These are phyloP conservation scores for Neelides folsomi DNA, from an alignment of 2,888 invertebrate genomes.

Conservation along the genomic window DNA sequence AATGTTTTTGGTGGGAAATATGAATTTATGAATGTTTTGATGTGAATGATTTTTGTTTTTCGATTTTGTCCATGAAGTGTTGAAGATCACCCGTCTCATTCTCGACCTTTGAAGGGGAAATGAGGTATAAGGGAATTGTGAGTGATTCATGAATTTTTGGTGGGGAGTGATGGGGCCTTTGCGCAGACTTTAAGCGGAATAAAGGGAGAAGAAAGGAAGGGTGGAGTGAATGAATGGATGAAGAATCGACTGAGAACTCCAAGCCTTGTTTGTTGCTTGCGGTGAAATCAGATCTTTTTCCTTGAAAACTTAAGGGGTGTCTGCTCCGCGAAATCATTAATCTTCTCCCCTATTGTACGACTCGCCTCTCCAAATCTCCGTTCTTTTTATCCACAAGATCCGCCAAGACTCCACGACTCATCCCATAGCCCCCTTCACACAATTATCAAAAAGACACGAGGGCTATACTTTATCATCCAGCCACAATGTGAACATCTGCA, in stretches of 20 bases:
- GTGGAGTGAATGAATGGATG: slow-evolving; percentile 16
- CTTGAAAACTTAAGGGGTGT: slow-evolving; percentile 17
- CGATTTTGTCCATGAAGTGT: no score
- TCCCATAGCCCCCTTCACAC: neutral
- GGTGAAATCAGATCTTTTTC: slow-evolving; percentile 28
- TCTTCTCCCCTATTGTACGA: slow-evolving; percentile 30
- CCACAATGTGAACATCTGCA: no score
- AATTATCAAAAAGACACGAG: no score
- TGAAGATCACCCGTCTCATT: no score
- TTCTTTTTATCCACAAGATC: no score
- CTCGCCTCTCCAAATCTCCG: neutral
- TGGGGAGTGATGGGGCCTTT: no score
- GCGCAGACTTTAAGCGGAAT: neutral
- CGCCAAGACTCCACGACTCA: neutral
- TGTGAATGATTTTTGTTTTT: no score
- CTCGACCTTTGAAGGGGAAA: neutral
- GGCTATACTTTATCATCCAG: no score
- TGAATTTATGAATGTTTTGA: no score
- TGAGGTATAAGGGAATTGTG: neutral
- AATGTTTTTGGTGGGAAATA: neutral
- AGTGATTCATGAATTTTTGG: neutral
- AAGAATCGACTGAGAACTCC: slow-evolving; percentile 15
- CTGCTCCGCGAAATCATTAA: slow-evolving; percentile 28
- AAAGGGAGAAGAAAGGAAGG: slow-evolving; percentile 4
- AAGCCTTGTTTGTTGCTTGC: slow-evolving; percentile 24